Conservation (phyloP, 2,888 invertebrate species). For the Sphecodes monilicornis region DNA sequence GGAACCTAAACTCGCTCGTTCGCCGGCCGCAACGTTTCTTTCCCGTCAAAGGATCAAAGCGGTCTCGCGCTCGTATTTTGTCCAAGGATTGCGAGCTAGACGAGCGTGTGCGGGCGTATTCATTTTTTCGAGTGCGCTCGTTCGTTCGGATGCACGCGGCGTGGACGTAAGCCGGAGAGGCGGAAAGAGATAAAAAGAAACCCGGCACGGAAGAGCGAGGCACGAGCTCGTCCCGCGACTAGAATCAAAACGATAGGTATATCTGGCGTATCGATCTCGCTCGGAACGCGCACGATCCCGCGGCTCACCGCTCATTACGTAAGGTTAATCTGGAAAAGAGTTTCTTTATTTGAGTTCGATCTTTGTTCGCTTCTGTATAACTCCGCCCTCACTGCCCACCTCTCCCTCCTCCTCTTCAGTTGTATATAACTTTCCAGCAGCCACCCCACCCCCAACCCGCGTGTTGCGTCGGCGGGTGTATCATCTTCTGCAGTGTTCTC, state of each 20-base stretch:
- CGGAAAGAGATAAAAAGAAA: conserved; percentile 26
- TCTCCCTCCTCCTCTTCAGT: not conserved
- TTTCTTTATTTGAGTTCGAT: conserved; percentile 50
- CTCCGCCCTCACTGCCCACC: not conserved
- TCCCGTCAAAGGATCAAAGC: conserved; percentile 57
- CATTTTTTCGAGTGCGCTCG: conserved; percentile 34
- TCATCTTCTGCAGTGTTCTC: conserved; percentile 34
- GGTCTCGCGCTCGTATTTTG: conserved; percentile 15
- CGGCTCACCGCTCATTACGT: conserved; percentile 47
- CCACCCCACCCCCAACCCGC: not conserved
- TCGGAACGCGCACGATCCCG: not conserved
- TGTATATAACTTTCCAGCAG: not conserved
- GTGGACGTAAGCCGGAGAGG: conserved; percentile 19
- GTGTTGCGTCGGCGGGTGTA: not conserved
- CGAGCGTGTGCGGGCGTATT: conserved; percentile 7
- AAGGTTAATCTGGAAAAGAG: conserved; percentile 55
- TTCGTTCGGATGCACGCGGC: conserved; percentile 30
- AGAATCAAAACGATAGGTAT: conserved; percentile 41
- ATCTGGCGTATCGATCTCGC: conserved; percentile 45
- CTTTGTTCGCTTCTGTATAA: conserved; percentile 41
- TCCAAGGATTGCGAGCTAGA: conserved; percentile 22
- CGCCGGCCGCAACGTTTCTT: conserved; percentile 1
- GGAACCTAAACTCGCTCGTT: conserved; percentile 38
- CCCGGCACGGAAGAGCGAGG: conserved; percentile 4
- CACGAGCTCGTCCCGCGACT: conserved; percentile 6